Conservation (phyloP, 2,797 vertebrate species). For the Galagoides demidoff region DNA sequence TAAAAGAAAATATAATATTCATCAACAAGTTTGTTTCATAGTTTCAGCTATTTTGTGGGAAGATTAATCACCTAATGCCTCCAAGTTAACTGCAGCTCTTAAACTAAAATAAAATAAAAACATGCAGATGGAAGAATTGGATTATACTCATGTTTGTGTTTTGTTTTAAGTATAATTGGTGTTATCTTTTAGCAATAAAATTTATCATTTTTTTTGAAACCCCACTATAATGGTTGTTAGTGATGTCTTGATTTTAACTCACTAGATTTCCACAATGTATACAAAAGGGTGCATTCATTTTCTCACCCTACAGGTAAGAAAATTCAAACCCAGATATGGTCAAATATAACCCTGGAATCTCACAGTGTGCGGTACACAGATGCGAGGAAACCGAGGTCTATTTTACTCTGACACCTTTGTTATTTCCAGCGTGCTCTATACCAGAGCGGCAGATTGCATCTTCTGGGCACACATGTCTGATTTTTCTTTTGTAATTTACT, state of each 20-base stretch:
- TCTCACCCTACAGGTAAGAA: background rate
- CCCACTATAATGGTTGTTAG: background rate
- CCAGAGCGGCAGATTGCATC: background rate
- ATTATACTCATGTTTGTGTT: background rate
- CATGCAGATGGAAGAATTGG: background rate
- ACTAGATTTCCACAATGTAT: background rate
- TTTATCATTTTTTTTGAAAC: background rate
- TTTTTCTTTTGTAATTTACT: background rate
- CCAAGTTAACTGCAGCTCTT: background rate
- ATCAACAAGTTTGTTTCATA: background rate
- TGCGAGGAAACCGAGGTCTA: background rate
- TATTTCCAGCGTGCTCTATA: background rate
- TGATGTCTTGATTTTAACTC: background rate
- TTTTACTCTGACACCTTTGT: background rate
- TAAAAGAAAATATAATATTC: slow-evolving; percentile 6
- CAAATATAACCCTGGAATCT: background rate
- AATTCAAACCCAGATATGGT: background rate
- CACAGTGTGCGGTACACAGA: background rate
- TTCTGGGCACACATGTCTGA: background rate
- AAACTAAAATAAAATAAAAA: background rate
- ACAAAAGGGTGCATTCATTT: background rate
- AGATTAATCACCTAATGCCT: background rate
- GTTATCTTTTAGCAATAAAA: slow-evolving; percentile 8
- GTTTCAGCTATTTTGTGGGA: background rate
- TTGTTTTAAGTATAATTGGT: background rate